A percentile compares a stretch with the other conserved stretches of the same genome.
phyloP scores from a whole-genome alignment of 2,797 vertebrate genomes.

The Acanthurus tractus region DNA sequence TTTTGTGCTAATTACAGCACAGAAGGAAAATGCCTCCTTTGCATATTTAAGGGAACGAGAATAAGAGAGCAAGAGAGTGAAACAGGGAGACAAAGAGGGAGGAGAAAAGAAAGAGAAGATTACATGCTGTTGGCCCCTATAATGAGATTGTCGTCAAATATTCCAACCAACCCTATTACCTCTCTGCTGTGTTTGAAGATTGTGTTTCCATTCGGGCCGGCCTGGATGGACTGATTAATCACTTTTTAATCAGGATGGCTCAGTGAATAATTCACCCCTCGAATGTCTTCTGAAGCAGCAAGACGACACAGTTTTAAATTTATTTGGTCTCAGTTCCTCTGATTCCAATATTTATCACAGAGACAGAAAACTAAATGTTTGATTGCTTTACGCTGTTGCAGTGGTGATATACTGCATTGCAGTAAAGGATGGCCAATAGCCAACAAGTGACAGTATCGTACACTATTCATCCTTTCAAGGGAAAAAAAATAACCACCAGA shows the following conservation, averaged over 20 bases:
- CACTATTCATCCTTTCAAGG: conserved; percentile 50
- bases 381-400: conserved; percentile 57
- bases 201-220: conserved; percentile 52
- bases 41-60: conserved; percentile 60
- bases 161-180: conserved; percentile 55
- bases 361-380: conserved; percentile 56
- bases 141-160: conserved; percentile 69
- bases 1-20: conserved; percentile 70
- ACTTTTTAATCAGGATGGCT: conserved; percentile 68
- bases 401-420: conserved; percentile 73
- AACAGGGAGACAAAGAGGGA: conserved; percentile 49
- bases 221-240: conserved; percentile 69
- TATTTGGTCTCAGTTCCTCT: conserved; percentile 36
- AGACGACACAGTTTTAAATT: conserved; percentile 49
- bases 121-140: conserved; percentile 61
- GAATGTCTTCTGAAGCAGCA: conserved; percentile 51
- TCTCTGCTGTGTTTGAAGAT: conserved; percentile 59
- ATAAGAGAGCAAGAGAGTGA: conserved; percentile 41
- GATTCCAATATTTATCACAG: conserved; percentile 55
- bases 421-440: conserved; percentile 69
- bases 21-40: conserved; percentile 67
- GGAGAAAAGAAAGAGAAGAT: conserved; percentile 39
- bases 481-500: conserved; percentile 36
- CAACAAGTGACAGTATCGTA: conserved; percentile 60
- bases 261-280: conserved; percentile 63